A percentile compares a stretch with the other conserved stretches of the same genome.
Conservation (phyloP, 2,888 invertebrate genomes). For the Apoda limacodes region DNA sequence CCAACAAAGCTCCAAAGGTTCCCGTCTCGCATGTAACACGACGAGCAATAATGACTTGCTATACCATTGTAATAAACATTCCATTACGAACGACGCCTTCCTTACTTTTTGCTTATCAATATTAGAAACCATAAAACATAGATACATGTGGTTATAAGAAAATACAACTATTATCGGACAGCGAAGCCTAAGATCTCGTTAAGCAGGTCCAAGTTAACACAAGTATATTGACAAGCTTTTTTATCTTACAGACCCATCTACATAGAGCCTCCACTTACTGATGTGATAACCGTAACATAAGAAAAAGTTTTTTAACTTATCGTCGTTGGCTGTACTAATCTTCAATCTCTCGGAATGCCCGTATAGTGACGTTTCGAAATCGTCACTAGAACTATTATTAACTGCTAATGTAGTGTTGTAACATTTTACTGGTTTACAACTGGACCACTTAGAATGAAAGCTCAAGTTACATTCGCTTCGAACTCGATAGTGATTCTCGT, state of each 20-base stretch:
- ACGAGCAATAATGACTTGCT: too few relatives aligned
- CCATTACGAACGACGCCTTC: too few relatives aligned
- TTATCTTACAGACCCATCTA: constrained; percentile 49
- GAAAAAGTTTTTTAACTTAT: constrained; percentile 45
- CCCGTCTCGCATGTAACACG: too few relatives aligned
- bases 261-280: constrained; percentile 27
- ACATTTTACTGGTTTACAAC: constrained; percentile 46
- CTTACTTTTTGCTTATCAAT: too few relatives aligned
- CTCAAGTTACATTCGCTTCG: constrained; percentile 50
- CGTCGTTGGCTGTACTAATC: constrained; percentile 45
- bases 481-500: too few relatives aligned
- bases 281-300: neutral
- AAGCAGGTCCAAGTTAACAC: constrained; percentile 43
- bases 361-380: constrained; percentile 48
- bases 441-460: constrained; percentile 40
- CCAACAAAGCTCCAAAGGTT: too few relatives aligned
- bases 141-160: constrained; percentile 39
- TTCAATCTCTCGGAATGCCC: constrained; percentile 47
- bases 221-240: constrained; percentile 52
- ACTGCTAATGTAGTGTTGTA: constrained; percentile 47
- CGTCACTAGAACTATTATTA: constrained; percentile 50
- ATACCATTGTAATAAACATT: too few relatives aligned
- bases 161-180: constrained; percentile 48
- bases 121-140: too few relatives aligned
- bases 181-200: constrained; percentile 52